phyloP scores from a whole-genome alignment of 2,113 vertebrate species.

The Malurus alboscapulatus region DNA sequence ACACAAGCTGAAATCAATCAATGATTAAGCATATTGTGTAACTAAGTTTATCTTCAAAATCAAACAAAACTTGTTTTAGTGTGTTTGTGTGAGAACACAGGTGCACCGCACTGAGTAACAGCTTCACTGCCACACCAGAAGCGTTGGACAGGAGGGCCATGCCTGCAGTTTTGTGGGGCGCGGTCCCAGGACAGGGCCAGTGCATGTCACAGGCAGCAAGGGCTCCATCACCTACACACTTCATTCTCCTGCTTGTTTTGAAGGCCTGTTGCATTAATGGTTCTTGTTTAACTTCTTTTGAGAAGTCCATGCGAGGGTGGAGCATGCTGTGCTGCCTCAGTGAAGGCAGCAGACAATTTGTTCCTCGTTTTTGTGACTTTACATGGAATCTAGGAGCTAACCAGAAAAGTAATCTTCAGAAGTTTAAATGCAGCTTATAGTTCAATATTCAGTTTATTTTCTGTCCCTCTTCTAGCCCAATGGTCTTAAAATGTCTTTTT shows the following conservation, averaged over 20 bases:
- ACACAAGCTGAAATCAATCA: not conserved
- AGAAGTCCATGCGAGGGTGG: not conserved
- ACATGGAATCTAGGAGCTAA: not conserved
- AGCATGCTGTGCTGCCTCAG: not conserved
- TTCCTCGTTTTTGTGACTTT: not conserved
- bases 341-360: not conserved
- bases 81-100: not conserved
- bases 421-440: not conserved
- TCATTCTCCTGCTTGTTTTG: not conserved
- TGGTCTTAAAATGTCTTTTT: not conserved
- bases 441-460: not conserved
- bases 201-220: too few species aligned
- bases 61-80: not conserved
- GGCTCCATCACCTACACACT: not conserved
- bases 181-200: not conserved
- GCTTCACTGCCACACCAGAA: not conserved
- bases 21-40: not conserved
- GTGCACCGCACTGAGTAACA: accelerated
- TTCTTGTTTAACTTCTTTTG: not conserved
- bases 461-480: not conserved
- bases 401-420: not conserved
- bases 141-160: not conserved
- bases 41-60: not conserved
- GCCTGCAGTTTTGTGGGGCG: not conserved
- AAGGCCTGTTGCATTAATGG: not conserved